Percentiles rank a stretch among this genome's conserved stretches.
Evolutionary conservation across 2,888 invertebrate genomes (phyloP).

Genomic region (Tetragonula carbonaria): DNA sequence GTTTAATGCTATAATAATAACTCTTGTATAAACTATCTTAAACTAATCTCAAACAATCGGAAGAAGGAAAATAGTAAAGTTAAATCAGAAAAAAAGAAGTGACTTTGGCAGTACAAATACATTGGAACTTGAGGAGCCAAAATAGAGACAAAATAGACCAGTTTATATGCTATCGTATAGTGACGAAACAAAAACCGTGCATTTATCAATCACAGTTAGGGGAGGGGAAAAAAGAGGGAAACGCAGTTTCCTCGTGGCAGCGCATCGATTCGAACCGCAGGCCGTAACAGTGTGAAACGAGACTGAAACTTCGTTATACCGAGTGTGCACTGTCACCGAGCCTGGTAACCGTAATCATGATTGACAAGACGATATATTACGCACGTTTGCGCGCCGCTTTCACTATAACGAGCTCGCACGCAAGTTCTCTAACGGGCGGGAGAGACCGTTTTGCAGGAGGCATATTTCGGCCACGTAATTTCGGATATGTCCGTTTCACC

Average conservation of each 20-base stretch:
- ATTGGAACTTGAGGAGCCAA: no score
- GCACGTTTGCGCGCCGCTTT: slow-evolving; percentile 55
- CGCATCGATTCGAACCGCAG: slow-evolving; percentile 41
- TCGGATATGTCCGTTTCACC: not conserved
- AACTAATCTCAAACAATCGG: no score
- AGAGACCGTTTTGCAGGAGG: not conserved
- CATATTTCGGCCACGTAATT: not conserved
- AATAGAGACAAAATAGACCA: not conserved
- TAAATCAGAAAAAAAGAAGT: no score
- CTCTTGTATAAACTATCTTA: no score
- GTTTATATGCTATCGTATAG: not conserved
- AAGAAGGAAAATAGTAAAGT: no score
- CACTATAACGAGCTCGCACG: slow-evolving; percentile 47
- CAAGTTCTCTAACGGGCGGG: slow-evolving; percentile 29
- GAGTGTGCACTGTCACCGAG: slow-evolving; percentile 52
- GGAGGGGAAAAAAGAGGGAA: not conserved
- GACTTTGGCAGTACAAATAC: no score
- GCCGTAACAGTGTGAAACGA: slow-evolving; percentile 47
- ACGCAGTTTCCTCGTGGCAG: slow-evolving; percentile 46
- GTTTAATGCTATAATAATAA: no score
- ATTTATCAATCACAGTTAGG: slow-evolving; percentile 12
- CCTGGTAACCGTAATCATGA: slow-evolving; percentile 66
- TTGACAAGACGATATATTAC: slow-evolving; percentile 69
- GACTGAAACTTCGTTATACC: slow-evolving; percentile 63
- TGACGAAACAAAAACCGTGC: slow-evolving; percentile 8